These are phyloP conservation scores for Barbus barbus DNA, from an alignment of 2,113 vertebrate genomes.

Conservation along the genomic window DNA sequence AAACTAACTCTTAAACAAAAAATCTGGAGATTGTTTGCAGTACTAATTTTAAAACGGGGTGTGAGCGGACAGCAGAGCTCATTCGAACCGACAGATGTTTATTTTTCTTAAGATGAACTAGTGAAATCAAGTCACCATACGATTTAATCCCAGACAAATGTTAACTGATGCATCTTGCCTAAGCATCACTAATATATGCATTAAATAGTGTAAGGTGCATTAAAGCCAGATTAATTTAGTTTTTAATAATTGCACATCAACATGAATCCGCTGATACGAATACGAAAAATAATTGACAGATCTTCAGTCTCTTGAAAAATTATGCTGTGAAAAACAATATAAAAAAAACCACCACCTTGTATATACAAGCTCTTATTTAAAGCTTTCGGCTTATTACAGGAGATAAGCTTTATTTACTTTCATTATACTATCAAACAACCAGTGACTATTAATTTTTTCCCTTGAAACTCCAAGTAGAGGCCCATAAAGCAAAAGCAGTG, in stretches of 20 bases:
- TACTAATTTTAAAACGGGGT: neutral
- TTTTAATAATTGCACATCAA: conserved; percentile 17
- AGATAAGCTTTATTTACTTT: conserved; percentile 99
- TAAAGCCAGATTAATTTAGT: conserved; percentile 22
- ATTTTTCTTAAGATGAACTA: neutral
- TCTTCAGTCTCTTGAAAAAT: conserved; percentile 17
- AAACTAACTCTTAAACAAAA: neutral
- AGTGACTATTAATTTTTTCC: conserved; percentile 95
- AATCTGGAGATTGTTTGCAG: neutral
- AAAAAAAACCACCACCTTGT: conserved; percentile 73
- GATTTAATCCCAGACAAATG: conserved; percentile 14
- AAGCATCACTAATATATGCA: conserved; percentile 29
- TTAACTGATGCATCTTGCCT: conserved; percentile 19
- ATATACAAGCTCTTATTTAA: conserved; percentile 65
- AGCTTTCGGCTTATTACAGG: conserved; percentile 87
- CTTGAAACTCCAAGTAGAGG: conserved; percentile 92
- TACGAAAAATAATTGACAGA: no score
- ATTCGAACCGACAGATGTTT: neutral
- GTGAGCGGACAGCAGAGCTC: conserved; percentile 11
- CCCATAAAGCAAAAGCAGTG: conserved; percentile 95
- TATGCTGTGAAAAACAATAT: conserved; percentile 74
- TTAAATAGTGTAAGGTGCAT: conserved; percentile 21
- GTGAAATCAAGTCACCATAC: conserved; percentile 17
- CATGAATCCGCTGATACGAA: neutral
- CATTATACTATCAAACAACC: conserved; percentile 99